Evolutionary conservation across 2,113 vertebrate species (phyloP).

Genomic region (Myxocyprinus asiaticus): DNA sequence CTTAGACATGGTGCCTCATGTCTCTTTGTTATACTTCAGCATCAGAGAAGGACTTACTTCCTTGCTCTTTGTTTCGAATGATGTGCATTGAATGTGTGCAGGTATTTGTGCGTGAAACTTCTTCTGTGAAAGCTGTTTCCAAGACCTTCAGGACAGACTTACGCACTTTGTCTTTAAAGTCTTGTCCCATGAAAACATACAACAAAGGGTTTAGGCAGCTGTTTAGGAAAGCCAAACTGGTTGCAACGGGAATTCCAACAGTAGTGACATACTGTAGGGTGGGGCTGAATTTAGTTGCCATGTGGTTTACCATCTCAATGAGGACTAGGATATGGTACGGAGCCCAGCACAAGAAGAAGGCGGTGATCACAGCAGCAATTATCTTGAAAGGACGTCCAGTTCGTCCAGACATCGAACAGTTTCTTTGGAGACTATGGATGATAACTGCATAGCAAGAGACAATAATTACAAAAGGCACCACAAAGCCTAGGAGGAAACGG

Average conservation of each 20-base stretch:
- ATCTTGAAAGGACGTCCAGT: constrained; percentile 82
- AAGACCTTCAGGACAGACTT: constrained; percentile 75
- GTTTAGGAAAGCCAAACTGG: constrained; percentile 78
- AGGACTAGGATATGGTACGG: constrained; percentile 82
- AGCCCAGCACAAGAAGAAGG: constrained; percentile 87
- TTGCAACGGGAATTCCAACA: constrained; percentile 71
- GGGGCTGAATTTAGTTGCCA: constrained; percentile 52
- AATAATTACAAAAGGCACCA: constrained; percentile 81
- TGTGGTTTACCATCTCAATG: constrained; percentile 70
- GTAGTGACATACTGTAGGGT: constrained; percentile 59
- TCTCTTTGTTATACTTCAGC: constrained; percentile 63
- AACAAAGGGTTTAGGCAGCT: constrained; percentile 81
- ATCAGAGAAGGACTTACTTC: constrained; percentile 72
- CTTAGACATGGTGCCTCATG: neutral
- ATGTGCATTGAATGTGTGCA: constrained; percentile 71
- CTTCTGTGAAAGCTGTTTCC: constrained; percentile 76
- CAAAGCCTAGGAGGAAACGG: constrained; percentile 80
- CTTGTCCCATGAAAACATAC: constrained; percentile 82
- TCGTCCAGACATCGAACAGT: constrained; percentile 73
- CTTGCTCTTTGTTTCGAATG: constrained; percentile 69
- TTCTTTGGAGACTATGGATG: constrained; percentile 74
- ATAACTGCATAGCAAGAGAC: constrained; percentile 80
- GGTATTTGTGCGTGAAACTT: constrained; percentile 70
- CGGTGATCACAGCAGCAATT: constrained; percentile 82
- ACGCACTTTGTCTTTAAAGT: constrained; percentile 78